These are phyloP conservation scores for Drosophila robusta DNA, from an alignment of 2,888 invertebrate genomes.

Conservation along the genomic window DNA sequence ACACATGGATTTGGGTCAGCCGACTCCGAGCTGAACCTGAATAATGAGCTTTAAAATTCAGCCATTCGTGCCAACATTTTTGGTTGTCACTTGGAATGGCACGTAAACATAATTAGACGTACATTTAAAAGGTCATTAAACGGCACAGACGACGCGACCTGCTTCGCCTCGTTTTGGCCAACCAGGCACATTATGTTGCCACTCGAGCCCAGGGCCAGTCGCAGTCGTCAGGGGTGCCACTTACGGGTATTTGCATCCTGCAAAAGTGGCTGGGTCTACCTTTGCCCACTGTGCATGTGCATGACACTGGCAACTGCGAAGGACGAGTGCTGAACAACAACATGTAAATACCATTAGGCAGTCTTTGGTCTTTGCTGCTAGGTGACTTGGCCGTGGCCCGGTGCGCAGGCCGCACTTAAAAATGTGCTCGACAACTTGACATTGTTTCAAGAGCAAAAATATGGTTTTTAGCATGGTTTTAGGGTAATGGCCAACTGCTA, in stretches of 20 bases:
- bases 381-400: slow-evolving; percentile 43
- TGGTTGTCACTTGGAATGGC: slow-evolving; percentile 55
- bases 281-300: slow-evolving; percentile 43
- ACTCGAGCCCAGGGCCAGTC: slow-evolving; percentile 49
- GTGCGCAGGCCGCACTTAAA: slow-evolving; percentile 58
- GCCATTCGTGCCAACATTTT: slow-evolving; percentile 46
- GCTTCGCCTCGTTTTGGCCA: slow-evolving; percentile 23
- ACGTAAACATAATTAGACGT: slow-evolving; percentile 78
- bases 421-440: slow-evolving; percentile 75
- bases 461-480: slow-evolving; percentile 67
- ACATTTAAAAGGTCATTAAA: slow-evolving; percentile 79
- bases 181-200: slow-evolving; percentile 47
- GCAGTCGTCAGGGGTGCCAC: slow-evolving; percentile 44
- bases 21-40: slow-evolving; percentile 21
- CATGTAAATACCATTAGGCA: slow-evolving; percentile 74
- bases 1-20: slow-evolving; percentile 67
- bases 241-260: slow-evolving; percentile 66
- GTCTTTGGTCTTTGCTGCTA: slow-evolving; percentile 36
- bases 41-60: slow-evolving; percentile 60
- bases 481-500: slow-evolving; percentile 42
- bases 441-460: slow-evolving; percentile 76
- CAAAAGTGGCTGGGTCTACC: slow-evolving; percentile 50
- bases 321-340: slow-evolving; percentile 51
- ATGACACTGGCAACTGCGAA: slow-evolving; percentile 58
- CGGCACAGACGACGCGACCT: slow-evolving; percentile 40